These are phyloP conservation scores for Trichopoda pennipes DNA, from an alignment of 2,888 invertebrate genomes.

Conservation along the genomic window DNA sequence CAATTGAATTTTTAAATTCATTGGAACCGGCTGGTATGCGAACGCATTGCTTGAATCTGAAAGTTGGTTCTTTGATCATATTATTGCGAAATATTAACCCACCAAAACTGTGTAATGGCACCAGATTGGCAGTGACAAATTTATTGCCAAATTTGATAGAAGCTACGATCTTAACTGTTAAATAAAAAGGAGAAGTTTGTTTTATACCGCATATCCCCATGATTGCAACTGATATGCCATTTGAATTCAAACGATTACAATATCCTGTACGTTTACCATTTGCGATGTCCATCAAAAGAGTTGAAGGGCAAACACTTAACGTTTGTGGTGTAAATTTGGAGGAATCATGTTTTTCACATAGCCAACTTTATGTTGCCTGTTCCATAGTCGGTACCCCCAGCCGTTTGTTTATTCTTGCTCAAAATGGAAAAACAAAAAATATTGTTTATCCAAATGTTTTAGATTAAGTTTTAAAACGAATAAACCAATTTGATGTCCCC, in stretches of 20 bases:
- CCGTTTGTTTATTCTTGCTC: constrained; percentile 12
- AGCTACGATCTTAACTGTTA: too few relatives aligned
- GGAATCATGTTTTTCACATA: constrained; percentile 6
- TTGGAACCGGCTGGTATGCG: constrained; percentile 46
- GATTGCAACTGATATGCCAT: background rate
- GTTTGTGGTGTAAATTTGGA: constrained; percentile 8
- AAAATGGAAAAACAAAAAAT: constrained; percentile 10
- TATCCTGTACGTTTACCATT: background rate
- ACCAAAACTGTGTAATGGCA: too few relatives aligned
- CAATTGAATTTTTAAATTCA: constrained; percentile 57
- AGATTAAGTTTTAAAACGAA: too few relatives aligned
- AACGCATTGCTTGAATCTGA: constrained; percentile 45
- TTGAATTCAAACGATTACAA: constrained; percentile 1
- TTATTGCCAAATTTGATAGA: too few relatives aligned
- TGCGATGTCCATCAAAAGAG: constrained; percentile 2
- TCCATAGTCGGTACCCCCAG: constrained; percentile 12
- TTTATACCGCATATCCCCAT: constrained; percentile 10
- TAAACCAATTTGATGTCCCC: too few relatives aligned
- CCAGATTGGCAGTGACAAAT: too few relatives aligned
- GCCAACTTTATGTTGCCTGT: constrained; percentile 7
- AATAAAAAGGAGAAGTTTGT: background rate
- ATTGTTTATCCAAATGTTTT: background rate
- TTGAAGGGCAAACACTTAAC: constrained; percentile 9
- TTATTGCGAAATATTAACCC: constrained; percentile 39
- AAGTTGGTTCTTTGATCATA: constrained; percentile 39